Percentiles rank a stretch among this genome's conserved stretches.
These are phyloP conservation scores for Toxotes lorentzi DNA, from an alignment of 2,797 vertebrate genomes.

Conservation along the genomic window DNA sequence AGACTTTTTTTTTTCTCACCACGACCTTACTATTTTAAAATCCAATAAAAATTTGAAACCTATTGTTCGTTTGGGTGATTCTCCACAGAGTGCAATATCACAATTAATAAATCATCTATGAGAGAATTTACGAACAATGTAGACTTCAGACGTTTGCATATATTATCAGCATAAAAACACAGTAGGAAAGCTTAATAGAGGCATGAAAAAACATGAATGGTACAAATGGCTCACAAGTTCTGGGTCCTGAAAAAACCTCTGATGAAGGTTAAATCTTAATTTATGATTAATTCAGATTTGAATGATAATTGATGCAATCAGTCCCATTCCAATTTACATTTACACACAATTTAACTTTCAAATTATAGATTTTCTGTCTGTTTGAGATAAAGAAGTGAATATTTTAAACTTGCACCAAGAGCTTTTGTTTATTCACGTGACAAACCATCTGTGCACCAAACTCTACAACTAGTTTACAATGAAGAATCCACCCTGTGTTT, in stretches of 20 bases:
- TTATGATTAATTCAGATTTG: conserved; percentile 29
- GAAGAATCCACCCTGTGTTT: conserved; percentile 27
- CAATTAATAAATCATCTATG: conserved; percentile 68
- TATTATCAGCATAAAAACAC: conserved; percentile 38
- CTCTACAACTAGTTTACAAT: conserved; percentile 15
- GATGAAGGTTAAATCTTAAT: conserved; percentile 26
- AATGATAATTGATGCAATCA: conserved; percentile 2
- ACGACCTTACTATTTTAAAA: conserved; percentile 28
- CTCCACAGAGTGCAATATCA: conserved; percentile 33
- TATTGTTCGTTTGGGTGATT: conserved; percentile 50
- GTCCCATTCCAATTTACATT: conserved; percentile 5
- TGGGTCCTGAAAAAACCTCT: conserved; percentile 18
- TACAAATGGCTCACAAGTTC: conserved; percentile 26
- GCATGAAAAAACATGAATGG: conserved; percentile 33
- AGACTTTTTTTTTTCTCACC: background rate
- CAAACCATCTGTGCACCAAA: conserved; percentile 1
- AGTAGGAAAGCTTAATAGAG: conserved; percentile 30
- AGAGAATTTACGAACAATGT: conserved; percentile 61
- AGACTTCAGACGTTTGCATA: conserved; percentile 47
- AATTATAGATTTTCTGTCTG: background rate
- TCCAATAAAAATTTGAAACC: conserved; percentile 39
- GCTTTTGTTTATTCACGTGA: conserved; percentile 8
- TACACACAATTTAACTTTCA: conserved; percentile 7
- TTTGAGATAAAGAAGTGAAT: conserved; percentile 15
- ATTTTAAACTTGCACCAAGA: conserved; percentile 8